Percentiles rank a stretch among this genome's conserved stretches.
These are phyloP conservation scores for Plotosus lineatus DNA, from an alignment of 2,113 vertebrate genomes.

Conservation along the genomic window DNA sequence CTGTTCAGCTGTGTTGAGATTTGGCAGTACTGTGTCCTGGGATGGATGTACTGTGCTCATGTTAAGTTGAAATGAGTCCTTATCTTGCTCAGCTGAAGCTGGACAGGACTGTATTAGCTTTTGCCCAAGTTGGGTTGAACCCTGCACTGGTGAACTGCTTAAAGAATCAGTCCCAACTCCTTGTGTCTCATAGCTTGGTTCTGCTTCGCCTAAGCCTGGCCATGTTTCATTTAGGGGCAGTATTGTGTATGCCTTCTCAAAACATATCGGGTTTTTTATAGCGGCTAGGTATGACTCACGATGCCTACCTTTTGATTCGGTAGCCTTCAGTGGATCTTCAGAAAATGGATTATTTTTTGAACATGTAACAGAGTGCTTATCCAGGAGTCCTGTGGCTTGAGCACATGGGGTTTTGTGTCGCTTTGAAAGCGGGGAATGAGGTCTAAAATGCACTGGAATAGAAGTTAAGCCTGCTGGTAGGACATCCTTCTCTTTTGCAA, in stretches of 20 bases:
- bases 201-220: slow-evolving; percentile 42
- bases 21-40: slow-evolving; percentile 15
- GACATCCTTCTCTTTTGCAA: slow-evolving; percentile 69
- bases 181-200: slow-evolving; percentile 40
- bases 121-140: slow-evolving; percentile 47
- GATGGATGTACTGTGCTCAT: neutral
- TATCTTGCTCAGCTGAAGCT: slow-evolving; percentile 41
- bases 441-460: slow-evolving; percentile 58
- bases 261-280: slow-evolving; percentile 73
- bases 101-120: slow-evolving; percentile 51
- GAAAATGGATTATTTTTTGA: slow-evolving; percentile 65
- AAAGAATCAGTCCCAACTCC: slow-evolving; percentile 20
- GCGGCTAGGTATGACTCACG: slow-evolving; percentile 78
- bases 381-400: slow-evolving; percentile 50
- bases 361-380: slow-evolving; percentile 64
- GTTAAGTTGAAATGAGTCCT: slow-evolving; percentile 17
- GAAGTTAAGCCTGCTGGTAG: slow-evolving; percentile 44
- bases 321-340: slow-evolving; percentile 49
- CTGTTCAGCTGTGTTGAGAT: slow-evolving; percentile 6
- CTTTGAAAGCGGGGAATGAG: slow-evolving; percentile 58
- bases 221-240: slow-evolving; percentile 70
- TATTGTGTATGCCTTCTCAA: slow-evolving; percentile 67
- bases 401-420: slow-evolving; percentile 51
- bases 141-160: slow-evolving; percentile 23
- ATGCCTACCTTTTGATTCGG: slow-evolving; percentile 68